phyloP scores from a whole-genome alignment of 2,888 invertebrate species.

The Zaprionus obscuricornis region DNA sequence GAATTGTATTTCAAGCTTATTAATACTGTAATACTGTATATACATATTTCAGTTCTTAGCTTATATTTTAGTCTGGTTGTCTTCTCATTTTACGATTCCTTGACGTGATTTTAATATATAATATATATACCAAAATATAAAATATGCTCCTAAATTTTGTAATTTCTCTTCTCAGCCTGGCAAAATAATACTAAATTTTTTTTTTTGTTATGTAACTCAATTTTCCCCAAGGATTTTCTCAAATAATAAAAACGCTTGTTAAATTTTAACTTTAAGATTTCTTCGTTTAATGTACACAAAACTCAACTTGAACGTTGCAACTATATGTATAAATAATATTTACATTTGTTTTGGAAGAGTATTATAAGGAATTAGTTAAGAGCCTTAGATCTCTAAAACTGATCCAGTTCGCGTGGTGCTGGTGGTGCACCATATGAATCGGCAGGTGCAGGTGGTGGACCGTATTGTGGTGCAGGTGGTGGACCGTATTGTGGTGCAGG shows the following conservation, averaged over 20 bases:
- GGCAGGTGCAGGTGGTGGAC: conserved; percentile 81
- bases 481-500: conserved; percentile 81
- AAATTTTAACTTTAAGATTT: neutral
- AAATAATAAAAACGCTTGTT: neutral
- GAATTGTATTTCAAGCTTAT: neutral
- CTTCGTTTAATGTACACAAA: conserved; percentile 31
- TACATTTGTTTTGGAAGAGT: conserved; percentile 45
- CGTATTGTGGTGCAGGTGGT: conserved; percentile 79
- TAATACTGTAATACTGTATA: neutral
- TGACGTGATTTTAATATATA: conserved; percentile 2
- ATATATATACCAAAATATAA: too few species aligned
- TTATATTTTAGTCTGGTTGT: conserved; percentile 63
- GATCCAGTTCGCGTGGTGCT: conserved; percentile 72
- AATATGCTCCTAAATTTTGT: neutral
- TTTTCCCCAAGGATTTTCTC: neutral
- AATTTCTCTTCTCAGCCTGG: neutral
- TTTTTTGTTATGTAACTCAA: neutral
- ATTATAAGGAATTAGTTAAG: conserved; percentile 2
- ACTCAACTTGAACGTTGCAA: conserved; percentile 23
- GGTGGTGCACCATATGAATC: conserved; percentile 77
- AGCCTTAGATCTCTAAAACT: conserved; percentile 67
- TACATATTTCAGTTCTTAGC: conserved; percentile 33
- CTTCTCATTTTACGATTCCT: conserved; percentile 43
- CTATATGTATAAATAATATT: conserved; percentile 67
- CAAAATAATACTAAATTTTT: neutral